phyloP scores from a whole-genome alignment of 2,113 vertebrate genomes.

The Bubalus kerabau region DNA sequence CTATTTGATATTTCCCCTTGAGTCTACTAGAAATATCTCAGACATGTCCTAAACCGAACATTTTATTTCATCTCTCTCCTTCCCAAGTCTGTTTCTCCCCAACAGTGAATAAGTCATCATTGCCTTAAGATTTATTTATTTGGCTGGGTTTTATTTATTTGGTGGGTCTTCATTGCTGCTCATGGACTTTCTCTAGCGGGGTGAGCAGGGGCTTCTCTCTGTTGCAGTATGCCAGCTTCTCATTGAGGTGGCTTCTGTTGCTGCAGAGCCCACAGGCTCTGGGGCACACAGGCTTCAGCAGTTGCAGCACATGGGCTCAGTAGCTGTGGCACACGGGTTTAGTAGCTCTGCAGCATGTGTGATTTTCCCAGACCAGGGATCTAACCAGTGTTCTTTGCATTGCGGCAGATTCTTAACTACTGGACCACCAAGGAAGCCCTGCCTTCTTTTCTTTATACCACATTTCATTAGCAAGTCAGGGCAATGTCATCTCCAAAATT shows the following conservation, averaged over 20 bases:
- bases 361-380: neutral
- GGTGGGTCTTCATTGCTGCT: neutral
- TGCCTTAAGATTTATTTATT: neutral
- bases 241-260: neutral
- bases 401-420: neutral
- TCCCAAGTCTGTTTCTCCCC: neutral
- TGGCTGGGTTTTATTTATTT: neutral
- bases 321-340: neutral
- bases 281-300: neutral
- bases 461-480: neutral
- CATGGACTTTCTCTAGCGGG: neutral
- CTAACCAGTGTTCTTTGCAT: neutral
- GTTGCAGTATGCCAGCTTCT: neutral
- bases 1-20: neutral
- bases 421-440: neutral
- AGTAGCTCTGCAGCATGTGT: neutral
- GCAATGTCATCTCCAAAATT: neutral
- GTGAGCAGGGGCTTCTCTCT: neutral
- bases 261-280: neutral
- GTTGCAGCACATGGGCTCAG: neutral
- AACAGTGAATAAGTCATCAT: neutral
- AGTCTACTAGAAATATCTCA: neutral
- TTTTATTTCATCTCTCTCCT: neutral
- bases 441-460: neutral
- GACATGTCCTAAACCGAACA: neutral